Conservation (phyloP, 2,113 vertebrate species). For the Caranx melampygus region DNA sequence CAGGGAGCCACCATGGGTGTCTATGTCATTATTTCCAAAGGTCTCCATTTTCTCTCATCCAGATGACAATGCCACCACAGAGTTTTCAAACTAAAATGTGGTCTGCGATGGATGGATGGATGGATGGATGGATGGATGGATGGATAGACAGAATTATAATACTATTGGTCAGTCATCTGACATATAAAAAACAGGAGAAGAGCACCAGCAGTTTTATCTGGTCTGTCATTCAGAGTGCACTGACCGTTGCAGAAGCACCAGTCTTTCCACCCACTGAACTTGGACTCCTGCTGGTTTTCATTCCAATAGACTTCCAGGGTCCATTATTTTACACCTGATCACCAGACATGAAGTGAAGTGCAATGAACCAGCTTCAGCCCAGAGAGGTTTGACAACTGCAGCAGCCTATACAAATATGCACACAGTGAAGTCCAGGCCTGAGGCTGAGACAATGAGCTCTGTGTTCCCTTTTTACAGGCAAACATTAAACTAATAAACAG, state of each 20-base stretch:
- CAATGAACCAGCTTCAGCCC: conserved; percentile 3
- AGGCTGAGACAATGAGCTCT: background rate
- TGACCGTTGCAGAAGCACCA: background rate
- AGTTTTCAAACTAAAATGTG: too few relatives aligned
- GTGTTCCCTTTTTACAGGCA: background rate
- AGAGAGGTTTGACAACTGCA: background rate
- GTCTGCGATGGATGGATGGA: too few relatives aligned
- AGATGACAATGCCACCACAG: too few relatives aligned
- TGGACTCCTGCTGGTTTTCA: background rate
- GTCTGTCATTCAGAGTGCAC: background rate
- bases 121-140: too few relatives aligned
- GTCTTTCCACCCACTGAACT: background rate
- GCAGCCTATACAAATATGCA: background rate
- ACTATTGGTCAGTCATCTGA: background rate
- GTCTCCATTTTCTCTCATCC: too few relatives aligned
- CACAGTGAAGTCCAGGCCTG: background rate
- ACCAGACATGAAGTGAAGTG: background rate
- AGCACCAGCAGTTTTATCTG: background rate
- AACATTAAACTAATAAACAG: background rate
- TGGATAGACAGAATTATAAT: too few relatives aligned
- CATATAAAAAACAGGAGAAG: background rate
- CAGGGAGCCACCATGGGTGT: too few relatives aligned
- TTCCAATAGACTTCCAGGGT: background rate
- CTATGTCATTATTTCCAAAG: too few relatives aligned
- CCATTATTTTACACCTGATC: conserved; percentile 19